Evolutionary conservation across 2,797 vertebrate genomes (phyloP), one percentile per base, ranked within the genome.

Genomic region (Melanotaenia nigrans): DNA sequence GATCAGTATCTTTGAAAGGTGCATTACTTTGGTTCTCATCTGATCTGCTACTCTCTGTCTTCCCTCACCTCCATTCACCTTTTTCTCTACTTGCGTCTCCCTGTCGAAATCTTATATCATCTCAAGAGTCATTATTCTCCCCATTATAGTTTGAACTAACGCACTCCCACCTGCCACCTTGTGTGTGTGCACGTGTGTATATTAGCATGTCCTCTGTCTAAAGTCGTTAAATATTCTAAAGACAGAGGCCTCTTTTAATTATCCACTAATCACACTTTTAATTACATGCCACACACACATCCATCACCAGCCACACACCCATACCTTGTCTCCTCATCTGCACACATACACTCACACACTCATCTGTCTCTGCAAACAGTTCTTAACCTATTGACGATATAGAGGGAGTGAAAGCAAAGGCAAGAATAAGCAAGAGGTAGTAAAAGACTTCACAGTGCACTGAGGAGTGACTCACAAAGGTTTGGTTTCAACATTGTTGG

Each of bases 231-330:
- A 86, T 85, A 89, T 88, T 90, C 88, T 71, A 80, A 90, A 90
- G 91, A 90, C 87, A 87, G 83, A 85, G 82, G 78, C 90, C 88
- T 87, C 83, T 85, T 90, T 90, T 91, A 92, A 92, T 91, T 92
- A 92, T 84, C 73, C 83, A 86, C 89, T 90, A 90, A 91, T 92
- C 89, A 91, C 85, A 87, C 85, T 90, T 92, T 92, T 91, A 91
- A 92, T 91, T 91, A 89, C 79, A 86, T 92, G 89, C 86, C 91
- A 89, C 81, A 66, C 79, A 85, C 75, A 78, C 82, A 89, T 88
- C 86, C 81, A 89, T 89, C 88, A 91, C 60, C 71, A 85, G 80
- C 74, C 81, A 59, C 36, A 42, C 59, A 61, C 57, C 18, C 60
- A 36, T 5, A 16, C 5, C 5, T 35, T 5, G 1, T 55, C 33